Evolutionary conservation across 2,113 vertebrate genomes (phyloP).

Genomic region (Malaclemys terrapin): DNA sequence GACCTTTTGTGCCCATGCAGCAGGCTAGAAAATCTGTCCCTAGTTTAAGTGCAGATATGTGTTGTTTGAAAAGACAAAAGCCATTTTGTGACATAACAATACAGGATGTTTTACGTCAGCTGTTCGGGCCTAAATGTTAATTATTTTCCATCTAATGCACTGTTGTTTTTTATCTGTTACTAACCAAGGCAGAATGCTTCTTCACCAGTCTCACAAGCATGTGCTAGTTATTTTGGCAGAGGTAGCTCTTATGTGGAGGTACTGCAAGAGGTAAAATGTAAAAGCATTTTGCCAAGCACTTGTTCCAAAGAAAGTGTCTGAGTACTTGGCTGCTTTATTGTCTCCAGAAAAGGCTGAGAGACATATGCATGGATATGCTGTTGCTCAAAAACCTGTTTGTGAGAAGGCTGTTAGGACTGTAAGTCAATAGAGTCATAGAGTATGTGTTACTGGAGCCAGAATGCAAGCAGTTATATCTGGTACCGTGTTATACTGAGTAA

Average conservation of each 20-base stretch:
- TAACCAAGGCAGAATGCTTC: conserved; percentile 7
- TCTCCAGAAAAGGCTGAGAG: neutral
- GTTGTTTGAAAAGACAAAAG: neutral
- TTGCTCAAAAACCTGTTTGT: neutral
- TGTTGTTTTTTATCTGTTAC: neutral
- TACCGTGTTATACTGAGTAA: neutral
- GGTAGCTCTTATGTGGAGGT: neutral
- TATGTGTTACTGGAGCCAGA: neutral
- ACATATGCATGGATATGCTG: rapidly evolving
- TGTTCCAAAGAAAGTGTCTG: conserved; percentile 31
- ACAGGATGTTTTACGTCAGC: neutral
- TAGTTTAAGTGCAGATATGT: neutral
- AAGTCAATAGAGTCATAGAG: neutral
- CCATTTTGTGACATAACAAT: neutral
- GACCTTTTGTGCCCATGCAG: neutral
- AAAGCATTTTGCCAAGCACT: conserved; percentile 28
- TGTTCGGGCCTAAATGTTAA: neutral
- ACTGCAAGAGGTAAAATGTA: conserved; percentile 20
- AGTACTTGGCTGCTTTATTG: conserved; percentile 9
- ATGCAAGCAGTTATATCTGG: neutral
- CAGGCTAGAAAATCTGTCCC: neutral
- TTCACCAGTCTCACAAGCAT: conserved; percentile 33
- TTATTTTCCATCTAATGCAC: neutral
- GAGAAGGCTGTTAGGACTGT: neutral
- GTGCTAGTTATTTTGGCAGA: conserved; percentile 35